phyloP scores from a whole-genome alignment of 2,888 invertebrate species.

The Apocheima hispidaria region DNA sequence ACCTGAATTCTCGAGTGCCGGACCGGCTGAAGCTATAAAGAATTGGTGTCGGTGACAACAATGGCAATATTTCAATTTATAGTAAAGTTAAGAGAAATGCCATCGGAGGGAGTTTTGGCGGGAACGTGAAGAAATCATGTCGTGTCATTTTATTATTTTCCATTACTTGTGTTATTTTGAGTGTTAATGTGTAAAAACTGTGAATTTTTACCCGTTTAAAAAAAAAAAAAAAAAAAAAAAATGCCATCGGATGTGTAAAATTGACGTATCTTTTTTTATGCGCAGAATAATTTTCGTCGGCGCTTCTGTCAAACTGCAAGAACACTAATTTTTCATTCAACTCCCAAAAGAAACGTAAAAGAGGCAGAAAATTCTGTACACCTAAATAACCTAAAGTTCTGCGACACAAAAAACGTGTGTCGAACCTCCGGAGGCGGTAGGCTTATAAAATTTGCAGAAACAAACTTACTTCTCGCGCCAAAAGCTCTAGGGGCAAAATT shows the following conservation, averaged over 20 bases:
- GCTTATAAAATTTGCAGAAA: conserved; percentile 54
- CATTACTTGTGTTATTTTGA: too few species aligned
- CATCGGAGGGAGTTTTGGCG: too few species aligned
- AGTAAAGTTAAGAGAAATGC: too few species aligned
- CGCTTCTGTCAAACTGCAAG: neutral
- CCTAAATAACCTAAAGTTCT: conserved; percentile 30
- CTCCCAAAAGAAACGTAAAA: conserved; percentile 23
- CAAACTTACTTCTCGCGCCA: conserved; percentile 40
- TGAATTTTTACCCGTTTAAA: too few species aligned
- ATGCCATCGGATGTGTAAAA: too few species aligned
- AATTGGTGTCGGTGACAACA: neutral
- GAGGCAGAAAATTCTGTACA: conserved; percentile 24
- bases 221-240: too few species aligned
- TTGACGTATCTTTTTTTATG: neutral
- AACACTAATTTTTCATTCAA: conserved; percentile 15
- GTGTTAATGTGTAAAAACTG: too few species aligned
- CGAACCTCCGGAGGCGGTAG: conserved; percentile 38
- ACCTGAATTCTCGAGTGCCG: conserved; percentile 3
- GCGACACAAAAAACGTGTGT: conserved; percentile 40
- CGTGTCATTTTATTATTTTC: too few species aligned
- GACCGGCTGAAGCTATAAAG: neutral
- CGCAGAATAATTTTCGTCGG: neutral
- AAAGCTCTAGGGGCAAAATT: conserved; percentile 43
- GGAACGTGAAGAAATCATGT: too few species aligned
- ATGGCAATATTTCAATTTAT: neutral